Evolutionary conservation across 1,140 invertebrate genomes (phyloP).

Genomic region (Cryptotermes secundus): DNA sequence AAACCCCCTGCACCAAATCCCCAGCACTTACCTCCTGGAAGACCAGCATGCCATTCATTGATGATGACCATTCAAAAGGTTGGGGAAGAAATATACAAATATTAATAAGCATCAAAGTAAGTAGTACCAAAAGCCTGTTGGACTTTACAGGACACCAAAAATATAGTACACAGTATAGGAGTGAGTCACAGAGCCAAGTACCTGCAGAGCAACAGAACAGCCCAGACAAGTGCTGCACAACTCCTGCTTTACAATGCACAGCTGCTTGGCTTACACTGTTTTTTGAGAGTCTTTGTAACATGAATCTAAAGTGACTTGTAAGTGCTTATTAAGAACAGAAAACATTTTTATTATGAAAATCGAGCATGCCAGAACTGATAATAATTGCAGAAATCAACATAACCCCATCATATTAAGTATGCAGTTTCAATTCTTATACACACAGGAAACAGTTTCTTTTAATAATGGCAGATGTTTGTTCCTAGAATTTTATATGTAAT

Average conservation of each 20-base stretch:
- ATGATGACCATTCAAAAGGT: conserved; percentile 39
- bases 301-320: too few relatives aligned
- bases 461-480: too few relatives aligned
- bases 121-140: conserved; percentile 37
- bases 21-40: conserved; percentile 51
- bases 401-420: too few relatives aligned
- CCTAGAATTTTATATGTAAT: too few relatives aligned
- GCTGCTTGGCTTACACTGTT: background rate
- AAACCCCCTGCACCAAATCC: background rate
- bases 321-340: too few relatives aligned
- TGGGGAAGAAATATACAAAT: conserved; percentile 35
- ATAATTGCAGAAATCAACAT: too few relatives aligned
- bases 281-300: too few relatives aligned
- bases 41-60: conserved; percentile 52
- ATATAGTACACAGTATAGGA: conserved; percentile 15
- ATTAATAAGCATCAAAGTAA: conserved; percentile 38
- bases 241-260: background rate
- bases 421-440: too few relatives aligned
- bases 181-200: background rate
- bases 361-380: too few relatives aligned
- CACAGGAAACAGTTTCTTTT: too few relatives aligned
- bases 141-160: conserved; percentile 30
- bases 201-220: conserved; percentile 13
- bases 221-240: conserved; percentile 13
- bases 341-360: too few relatives aligned